Evolutionary conservation across 2,888 invertebrate genomes (phyloP).

Genomic region (Sinotaia quadrata): DNA sequence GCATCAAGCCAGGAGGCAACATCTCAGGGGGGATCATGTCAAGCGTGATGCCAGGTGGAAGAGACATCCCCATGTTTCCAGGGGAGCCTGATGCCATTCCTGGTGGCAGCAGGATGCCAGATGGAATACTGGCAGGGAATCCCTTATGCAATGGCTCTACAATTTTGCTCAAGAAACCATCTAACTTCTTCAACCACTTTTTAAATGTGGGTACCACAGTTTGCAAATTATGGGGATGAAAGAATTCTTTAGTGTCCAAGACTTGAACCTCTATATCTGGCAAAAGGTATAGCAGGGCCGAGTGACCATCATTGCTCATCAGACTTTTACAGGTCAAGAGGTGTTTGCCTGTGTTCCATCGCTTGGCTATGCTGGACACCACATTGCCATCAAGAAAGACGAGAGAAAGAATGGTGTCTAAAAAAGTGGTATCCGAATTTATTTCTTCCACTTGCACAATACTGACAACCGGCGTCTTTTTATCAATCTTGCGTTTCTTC

Average conservation of each 20-base stretch:
- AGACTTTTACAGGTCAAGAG: constrained; percentile 19
- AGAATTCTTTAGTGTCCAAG: constrained; percentile 15
- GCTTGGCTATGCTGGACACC: constrained; percentile 6
- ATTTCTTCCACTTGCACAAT: constrained; percentile 28
- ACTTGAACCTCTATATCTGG: constrained; percentile 28
- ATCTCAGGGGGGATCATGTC: constrained; percentile 26
- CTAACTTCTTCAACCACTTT: constrained; percentile 26
- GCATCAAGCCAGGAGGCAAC: constrained; percentile 12
- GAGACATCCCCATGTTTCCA: background rate
- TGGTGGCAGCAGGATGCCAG: constrained; percentile 1
- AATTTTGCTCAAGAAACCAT: constrained; percentile 20
- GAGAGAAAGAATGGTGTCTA: constrained; percentile 27
- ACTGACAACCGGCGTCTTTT: constrained; percentile 16
- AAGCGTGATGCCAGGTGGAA: constrained; percentile 23
- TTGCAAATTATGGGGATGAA: constrained; percentile 22
- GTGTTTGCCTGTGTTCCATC: constrained; percentile 18
- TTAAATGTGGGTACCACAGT: constrained; percentile 9
- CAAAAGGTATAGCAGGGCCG: constrained; percentile 25
- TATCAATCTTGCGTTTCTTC: constrained; percentile 20
- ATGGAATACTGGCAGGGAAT: constrained; percentile 14
- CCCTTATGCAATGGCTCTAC: constrained; percentile 26
- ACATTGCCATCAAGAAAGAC: constrained; percentile 28
- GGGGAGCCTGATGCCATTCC: background rate
- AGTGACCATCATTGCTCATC: constrained; percentile 8
- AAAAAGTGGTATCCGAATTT: background rate